Evolutionary conservation across 2,888 invertebrate genomes (phyloP), one percentile per base, ranked within the genome.

Genomic region (Melinopterus prodromus): DNA sequence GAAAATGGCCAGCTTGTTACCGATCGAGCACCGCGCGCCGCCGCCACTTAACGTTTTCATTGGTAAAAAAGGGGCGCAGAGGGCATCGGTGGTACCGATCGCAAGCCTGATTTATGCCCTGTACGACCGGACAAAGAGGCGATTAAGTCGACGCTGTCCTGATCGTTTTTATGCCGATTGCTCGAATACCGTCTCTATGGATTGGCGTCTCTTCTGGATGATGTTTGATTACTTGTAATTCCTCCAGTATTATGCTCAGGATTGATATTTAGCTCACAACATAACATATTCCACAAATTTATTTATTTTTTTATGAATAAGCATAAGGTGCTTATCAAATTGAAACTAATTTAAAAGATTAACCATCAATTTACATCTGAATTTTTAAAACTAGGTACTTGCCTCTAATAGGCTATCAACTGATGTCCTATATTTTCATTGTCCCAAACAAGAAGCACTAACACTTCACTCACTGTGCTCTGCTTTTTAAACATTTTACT

Each of bases 1-100:
- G 71, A 71, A 71, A 71, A 71, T 71, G 26, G 71, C 16, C 71
- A 71, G 16, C 71, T 71, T 74, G 74, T 74, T 74, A 36, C 74
- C 74, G 74, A 74, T 35, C 26, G 36, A 35, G 74, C 74, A 74
- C 26, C 74, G 26, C 26, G 26, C 26, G 26, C 26, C 26, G 26
- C 26, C 26, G 26, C 26, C 26, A 53, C 53, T 53, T 53, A 12
- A 53, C 53, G 12, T 12, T 53, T 53, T 53, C 7, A 53, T 26
- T 26, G 53, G 53, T 53, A 53, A 53, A 53, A 53, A 26, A 26
- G 26, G 26, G 26, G 26, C 26, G 71, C 71, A 71, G 35, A 71
- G 71, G 71, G 71, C 71, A 71, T 71, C 71, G 16, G 71, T 16
- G 71, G 71, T 71, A 35, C 71, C 35, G 71, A 71, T 71, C 71